Conservation (phyloP, 2,888 invertebrate genomes). For the Palloptera scutellata region DNA sequence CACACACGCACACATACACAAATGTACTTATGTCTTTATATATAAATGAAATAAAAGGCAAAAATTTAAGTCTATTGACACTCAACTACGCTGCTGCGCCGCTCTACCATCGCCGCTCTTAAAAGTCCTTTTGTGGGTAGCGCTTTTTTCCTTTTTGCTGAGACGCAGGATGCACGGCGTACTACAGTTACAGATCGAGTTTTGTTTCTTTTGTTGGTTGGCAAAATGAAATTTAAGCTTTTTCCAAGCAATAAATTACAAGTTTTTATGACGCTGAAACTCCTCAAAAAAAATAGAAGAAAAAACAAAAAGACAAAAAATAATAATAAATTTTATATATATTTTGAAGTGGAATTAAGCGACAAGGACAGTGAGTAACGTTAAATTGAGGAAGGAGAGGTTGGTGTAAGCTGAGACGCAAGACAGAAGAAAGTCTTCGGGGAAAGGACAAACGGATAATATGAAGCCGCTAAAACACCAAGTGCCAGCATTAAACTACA, state of each 20-base stretch:
- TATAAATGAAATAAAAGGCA: too few relatives aligned
- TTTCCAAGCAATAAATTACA: constrained; percentile 58
- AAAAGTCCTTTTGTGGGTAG: neutral
- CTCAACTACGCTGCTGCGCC: neutral
- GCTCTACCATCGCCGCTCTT: neutral
- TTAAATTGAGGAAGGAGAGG: neutral
- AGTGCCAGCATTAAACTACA: constrained; percentile 6
- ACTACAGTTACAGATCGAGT: constrained; percentile 1
- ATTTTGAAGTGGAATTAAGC: too few relatives aligned
- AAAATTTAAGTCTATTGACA: too few relatives aligned
- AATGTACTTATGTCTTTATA: too few relatives aligned
- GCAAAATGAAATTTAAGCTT: constrained; percentile 58
- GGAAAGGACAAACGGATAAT: neutral
- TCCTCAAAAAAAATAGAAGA: constrained; percentile 16
- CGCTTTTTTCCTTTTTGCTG: neutral
- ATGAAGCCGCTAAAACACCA: neutral
- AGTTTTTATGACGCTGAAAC: constrained; percentile 52
- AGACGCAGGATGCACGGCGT: neutral
- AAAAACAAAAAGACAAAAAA: neutral
- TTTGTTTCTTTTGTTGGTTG: constrained; percentile 39
- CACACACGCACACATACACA: too few relatives aligned
- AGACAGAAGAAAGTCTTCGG: neutral
- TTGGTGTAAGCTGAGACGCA: too few relatives aligned
- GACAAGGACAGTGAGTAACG: too few relatives aligned
- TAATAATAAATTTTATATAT: neutral